Evolutionary conservation across 2,888 invertebrate species (phyloP).

Genomic region (Drosophila atripex): DNA sequence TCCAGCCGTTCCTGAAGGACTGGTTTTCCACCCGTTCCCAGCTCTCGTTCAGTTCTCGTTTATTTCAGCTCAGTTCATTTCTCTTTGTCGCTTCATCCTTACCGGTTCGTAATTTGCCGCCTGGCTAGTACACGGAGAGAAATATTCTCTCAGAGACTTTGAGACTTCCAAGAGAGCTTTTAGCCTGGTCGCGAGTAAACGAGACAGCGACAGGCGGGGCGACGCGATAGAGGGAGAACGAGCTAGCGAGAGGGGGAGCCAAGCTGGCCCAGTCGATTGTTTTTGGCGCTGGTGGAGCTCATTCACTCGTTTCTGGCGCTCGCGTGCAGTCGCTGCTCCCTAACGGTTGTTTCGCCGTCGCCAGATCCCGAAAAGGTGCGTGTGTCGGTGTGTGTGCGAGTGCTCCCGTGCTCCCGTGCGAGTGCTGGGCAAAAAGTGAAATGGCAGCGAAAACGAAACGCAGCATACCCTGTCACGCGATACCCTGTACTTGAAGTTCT

Average conservation of each 20-base stretch:
- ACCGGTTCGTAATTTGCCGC: slow-evolving; percentile 1
- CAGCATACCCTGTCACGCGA: slow-evolving; percentile 29
- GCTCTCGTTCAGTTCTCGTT: slow-evolving; percentile 84
- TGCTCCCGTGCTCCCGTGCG: slow-evolving; percentile 5
- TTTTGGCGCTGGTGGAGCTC: slow-evolving; percentile 53
- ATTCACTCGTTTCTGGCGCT: slow-evolving; percentile 70
- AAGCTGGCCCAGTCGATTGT: slow-evolving; percentile 16
- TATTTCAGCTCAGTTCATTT: slow-evolving; percentile 72
- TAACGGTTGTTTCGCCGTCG: slow-evolving; percentile 68
- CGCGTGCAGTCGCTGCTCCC: slow-evolving; percentile 71
- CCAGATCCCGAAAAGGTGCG: slow-evolving; percentile 63
- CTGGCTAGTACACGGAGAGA: not conserved
- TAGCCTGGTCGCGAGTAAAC: slow-evolving; percentile 11
- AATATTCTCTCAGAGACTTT: not conserved
- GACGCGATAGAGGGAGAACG: slow-evolving; percentile 19
- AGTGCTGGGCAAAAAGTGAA: slow-evolving; percentile 46
- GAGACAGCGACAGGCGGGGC: slow-evolving; percentile 12
- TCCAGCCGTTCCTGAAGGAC: slow-evolving; percentile 73
- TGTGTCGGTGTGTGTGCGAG: slow-evolving; percentile 39
- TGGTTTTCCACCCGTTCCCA: slow-evolving; percentile 77
- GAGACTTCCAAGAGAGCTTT: not conserved
- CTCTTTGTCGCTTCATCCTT: slow-evolving; percentile 1
- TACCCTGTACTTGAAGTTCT: slow-evolving; percentile 36
- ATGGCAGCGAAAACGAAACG: slow-evolving; percentile 45
- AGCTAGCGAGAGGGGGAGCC: slow-evolving; percentile 1